Evolutionary conservation across 2,113 vertebrate species (phyloP).

Genomic region (Lophius piscatorius): DNA sequence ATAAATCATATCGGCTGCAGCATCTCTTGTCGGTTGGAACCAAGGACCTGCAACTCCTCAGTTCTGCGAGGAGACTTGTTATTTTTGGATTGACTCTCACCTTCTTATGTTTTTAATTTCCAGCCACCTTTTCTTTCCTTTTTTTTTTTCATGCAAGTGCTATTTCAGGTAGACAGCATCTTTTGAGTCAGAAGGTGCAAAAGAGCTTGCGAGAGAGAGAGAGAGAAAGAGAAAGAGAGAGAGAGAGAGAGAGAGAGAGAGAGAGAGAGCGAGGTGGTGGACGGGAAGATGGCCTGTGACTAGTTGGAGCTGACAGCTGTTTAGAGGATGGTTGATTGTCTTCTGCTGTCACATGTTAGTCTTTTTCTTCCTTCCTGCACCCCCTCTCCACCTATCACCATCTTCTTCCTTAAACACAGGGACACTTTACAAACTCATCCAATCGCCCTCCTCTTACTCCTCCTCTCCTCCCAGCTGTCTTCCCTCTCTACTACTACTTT

Average conservation of each 20-base stretch:
- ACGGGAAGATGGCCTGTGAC: constrained; percentile 16
- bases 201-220: constrained; percentile 18
- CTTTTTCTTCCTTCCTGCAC: no score
- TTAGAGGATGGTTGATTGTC: constrained; percentile 48
- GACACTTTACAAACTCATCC: no score
- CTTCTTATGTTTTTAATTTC: constrained; percentile 61
- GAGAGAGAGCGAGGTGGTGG: neutral
- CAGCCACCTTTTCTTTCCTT: constrained; percentile 20
- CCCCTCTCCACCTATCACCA: no score
- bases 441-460: constrained; percentile 29
- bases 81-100: constrained; percentile 65
- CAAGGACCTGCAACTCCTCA: no score
- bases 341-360: constrained; percentile 29
- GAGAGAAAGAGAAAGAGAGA: no score
- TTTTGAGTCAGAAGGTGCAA: no score
- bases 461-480: constrained; percentile 12
- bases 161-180: constrained; percentile 68
- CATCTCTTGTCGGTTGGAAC: constrained; percentile 27
- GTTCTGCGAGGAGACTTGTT: no score
- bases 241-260: neutral
- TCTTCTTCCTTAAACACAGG: no score
- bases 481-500: neutral
- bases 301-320: constrained; percentile 59
- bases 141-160: constrained; percentile 26
- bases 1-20: constrained; percentile 52